A percentile compares a stretch with the other conserved stretches of the same genome.
These are phyloP conservation scores for Amphimedon queenslandica DNA, from an alignment of 37 sponge, comb jelly and placozoan species.

Conservation along the genomic window DNA sequence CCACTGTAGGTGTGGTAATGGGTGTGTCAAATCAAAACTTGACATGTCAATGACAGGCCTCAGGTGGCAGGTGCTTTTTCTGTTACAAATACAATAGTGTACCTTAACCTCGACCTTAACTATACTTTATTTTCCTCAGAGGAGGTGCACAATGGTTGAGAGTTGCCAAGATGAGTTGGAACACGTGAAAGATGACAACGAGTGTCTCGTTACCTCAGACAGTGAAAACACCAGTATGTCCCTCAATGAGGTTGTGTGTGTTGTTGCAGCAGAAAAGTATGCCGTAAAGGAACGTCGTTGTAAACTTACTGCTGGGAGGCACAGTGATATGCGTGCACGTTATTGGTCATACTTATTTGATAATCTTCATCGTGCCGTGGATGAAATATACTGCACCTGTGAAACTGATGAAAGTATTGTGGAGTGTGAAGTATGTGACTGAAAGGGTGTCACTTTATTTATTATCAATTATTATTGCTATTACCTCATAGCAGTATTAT, in stretches of 20 bases:
- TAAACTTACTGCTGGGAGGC: background rate
- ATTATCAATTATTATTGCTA: background rate
- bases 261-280: slow-evolving; percentile 26
- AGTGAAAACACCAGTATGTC: background rate
- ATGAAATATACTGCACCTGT: slow-evolving; percentile 83
- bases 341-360: slow-evolving; percentile 94
- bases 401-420: slow-evolving; percentile 68
- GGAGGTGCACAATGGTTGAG: too few species aligned
- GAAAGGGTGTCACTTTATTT: background rate
- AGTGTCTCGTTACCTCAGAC: too few species aligned
- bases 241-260: slow-evolving; percentile 46
- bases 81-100: too few species aligned
- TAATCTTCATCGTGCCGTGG: slow-evolving; percentile 84
- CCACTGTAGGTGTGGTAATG: background rate
- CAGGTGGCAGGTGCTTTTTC: too few species aligned
- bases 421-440: slow-evolving; percentile 71
- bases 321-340: slow-evolving; percentile 61
- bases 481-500: too few species aligned
- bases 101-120: too few species aligned
- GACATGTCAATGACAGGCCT: too few species aligned
- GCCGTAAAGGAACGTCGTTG: background rate
- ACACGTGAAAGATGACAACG: too few species aligned
- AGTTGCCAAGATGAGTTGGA: too few species aligned
- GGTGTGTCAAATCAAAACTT: too few species aligned
- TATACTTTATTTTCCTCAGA: too few species aligned